Percentiles rank a stretch among this genome's conserved stretches.
Conservation (phyloP, 2,113 vertebrate genomes). For the Indicator maculatus region DNA sequence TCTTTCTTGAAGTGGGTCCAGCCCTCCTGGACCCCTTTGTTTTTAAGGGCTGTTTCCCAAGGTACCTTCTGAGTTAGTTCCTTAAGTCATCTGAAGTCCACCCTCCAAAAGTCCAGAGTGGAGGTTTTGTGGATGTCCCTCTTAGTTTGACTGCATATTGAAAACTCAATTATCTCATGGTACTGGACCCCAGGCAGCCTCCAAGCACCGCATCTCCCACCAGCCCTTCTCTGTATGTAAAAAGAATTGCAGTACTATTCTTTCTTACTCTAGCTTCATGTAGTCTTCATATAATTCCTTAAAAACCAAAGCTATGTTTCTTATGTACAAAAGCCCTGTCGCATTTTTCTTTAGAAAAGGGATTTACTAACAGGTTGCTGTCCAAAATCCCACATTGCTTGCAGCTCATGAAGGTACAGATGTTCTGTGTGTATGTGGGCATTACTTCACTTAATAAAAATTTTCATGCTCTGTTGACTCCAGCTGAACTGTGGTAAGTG, state of each 20-base stretch:
- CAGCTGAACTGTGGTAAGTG: conserved; percentile 38
- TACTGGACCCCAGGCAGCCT: too few relatives aligned
- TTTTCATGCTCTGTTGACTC: conserved; percentile 12
- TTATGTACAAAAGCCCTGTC: neutral
- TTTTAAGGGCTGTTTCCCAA: too few relatives aligned
- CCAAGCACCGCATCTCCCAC: too few relatives aligned
- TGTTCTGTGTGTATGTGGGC: neutral
- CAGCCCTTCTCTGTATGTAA: too few relatives aligned
- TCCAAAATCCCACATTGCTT: conserved; percentile 9
- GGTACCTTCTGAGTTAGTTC: too few relatives aligned
- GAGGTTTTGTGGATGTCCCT: too few relatives aligned
- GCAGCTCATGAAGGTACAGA: conserved; percentile 17
- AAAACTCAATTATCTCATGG: too few relatives aligned
- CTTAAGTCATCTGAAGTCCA: too few relatives aligned
- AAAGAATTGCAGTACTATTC: neutral
- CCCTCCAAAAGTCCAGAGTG: too few relatives aligned
- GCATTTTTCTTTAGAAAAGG: neutral
- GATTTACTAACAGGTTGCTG: conserved; percentile 44
- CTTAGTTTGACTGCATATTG: too few relatives aligned
- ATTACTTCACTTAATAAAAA: conserved; percentile 32
- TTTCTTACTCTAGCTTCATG: neutral
- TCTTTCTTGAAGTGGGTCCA: too few relatives aligned
- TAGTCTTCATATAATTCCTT: neutral
- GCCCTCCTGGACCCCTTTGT: too few relatives aligned
- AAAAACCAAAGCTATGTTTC: neutral